A percentile compares a stretch with the other conserved stretches of the same genome.
phyloP scores from a whole-genome alignment of 1,140 invertebrate species.

The Drosophila neocordata region DNA sequence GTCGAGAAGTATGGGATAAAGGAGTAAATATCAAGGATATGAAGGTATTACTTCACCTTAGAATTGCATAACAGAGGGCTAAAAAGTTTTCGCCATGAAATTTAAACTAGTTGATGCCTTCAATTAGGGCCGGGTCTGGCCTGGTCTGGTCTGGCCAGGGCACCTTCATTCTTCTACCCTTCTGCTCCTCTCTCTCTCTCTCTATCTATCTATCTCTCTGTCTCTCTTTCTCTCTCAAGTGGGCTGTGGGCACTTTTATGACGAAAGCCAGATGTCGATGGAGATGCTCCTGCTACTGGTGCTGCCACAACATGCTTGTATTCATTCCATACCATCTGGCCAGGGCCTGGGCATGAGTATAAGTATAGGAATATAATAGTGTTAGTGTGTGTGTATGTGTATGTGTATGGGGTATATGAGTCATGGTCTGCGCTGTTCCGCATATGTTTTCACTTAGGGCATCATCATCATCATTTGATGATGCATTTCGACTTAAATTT shows the following conservation, averaged over 20 bases:
- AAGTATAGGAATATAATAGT: background rate
- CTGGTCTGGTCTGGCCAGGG: no score
- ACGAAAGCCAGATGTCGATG: constrained; percentile 7
- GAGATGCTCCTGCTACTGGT: background rate
- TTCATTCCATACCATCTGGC: constrained; percentile 5
- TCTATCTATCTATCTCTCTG: no score
- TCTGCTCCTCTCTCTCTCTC: background rate
- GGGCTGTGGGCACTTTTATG: constrained; percentile 10
- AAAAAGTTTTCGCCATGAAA: constrained; percentile 9
- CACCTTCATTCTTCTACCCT: background rate
- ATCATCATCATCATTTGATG: constrained; percentile 53
- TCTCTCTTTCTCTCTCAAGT: background rate
- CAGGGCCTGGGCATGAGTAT: background rate
- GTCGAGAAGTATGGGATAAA: background rate
- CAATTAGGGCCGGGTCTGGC: background rate
- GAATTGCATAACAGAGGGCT: constrained; percentile 3
- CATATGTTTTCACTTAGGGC: constrained; percentile 68
- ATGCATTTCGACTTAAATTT: constrained; percentile 63
- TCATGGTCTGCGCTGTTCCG: constrained; percentile 40
- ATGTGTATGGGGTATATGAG: constrained; percentile 13
- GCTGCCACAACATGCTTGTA: background rate
- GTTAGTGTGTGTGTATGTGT: background rate
- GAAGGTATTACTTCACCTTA: constrained; percentile 7
- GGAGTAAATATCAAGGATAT: background rate
- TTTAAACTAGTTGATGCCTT: constrained; percentile 10